Conservation (phyloP, 1,140 invertebrate species). For the Brevipalpus yothersi region DNA sequence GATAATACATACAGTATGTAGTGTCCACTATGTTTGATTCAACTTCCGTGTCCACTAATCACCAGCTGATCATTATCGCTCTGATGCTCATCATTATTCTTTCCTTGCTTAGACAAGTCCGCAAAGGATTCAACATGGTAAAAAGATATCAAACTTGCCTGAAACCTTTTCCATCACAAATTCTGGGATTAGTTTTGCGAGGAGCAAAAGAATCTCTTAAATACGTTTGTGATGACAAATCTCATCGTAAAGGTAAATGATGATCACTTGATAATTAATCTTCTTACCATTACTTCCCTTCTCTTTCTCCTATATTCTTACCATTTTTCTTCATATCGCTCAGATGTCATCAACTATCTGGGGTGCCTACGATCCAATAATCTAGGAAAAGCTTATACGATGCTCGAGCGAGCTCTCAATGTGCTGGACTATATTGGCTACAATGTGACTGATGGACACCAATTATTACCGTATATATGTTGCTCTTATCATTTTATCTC, state of each 20-base stretch:
- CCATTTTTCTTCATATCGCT: neutral
- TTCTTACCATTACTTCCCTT: too few species aligned
- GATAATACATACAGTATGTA: too few species aligned
- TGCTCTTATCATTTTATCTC: neutral
- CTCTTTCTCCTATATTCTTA: too few species aligned
- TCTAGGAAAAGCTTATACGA: neutral
- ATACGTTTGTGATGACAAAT: neutral
- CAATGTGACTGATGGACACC: neutral
- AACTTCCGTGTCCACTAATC: too few species aligned
- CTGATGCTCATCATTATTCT: too few species aligned
- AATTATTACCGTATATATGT: neutral
- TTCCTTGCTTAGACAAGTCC: neutral
- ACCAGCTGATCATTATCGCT: too few species aligned
- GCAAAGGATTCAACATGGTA: neutral
- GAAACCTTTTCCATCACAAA: neutral
- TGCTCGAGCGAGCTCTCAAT: neutral
- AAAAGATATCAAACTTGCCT: neutral
- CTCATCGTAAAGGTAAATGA: too few species aligned
- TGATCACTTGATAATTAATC: too few species aligned
- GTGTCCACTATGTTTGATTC: too few species aligned
- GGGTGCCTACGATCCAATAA: neutral
- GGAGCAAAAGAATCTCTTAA: neutral
- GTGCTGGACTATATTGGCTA: neutral
- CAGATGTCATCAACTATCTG: neutral
- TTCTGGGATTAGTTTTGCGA: neutral